Conservation (phyloP, 2,888 invertebrate species). For the Arenicola marina region DNA sequence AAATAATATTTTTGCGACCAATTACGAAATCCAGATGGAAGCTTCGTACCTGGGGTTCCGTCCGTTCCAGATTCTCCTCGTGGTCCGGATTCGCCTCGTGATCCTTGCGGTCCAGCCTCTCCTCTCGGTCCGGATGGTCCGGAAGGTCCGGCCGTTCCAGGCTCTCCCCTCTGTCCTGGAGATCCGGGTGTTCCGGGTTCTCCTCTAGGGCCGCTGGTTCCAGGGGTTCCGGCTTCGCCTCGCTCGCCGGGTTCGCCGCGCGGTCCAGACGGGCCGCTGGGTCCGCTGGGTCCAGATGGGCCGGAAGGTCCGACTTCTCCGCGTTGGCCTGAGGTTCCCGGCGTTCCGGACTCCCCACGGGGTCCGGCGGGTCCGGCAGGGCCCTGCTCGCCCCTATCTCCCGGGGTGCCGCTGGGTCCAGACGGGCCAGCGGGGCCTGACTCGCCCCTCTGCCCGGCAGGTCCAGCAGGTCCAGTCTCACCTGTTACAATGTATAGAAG, state of each 20-base stretch:
- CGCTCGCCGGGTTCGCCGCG: slow-evolving; percentile 17
- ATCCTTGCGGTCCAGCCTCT: slow-evolving; percentile 23
- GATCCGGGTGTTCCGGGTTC: slow-evolving; percentile 12
- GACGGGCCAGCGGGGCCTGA: slow-evolving; percentile 21
- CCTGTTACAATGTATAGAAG: too few relatives aligned
- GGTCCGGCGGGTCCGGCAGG: slow-evolving; percentile 12
- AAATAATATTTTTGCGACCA: too few relatives aligned
- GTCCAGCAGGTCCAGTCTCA: slow-evolving; percentile 17
- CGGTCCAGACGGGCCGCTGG: slow-evolving; percentile 3
- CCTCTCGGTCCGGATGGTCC: slow-evolving; percentile 12
- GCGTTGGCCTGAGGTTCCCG: slow-evolving; percentile 25
- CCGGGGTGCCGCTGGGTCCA: slow-evolving; percentile 17
- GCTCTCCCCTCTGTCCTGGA: slow-evolving; percentile 13
- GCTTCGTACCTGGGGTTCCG: too few relatives aligned
- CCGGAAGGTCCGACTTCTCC: slow-evolving; percentile 29
- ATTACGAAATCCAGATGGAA: too few relatives aligned
- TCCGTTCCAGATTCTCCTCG: slow-evolving; percentile 3
- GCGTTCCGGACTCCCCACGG: slow-evolving; percentile 18
- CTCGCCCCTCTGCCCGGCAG: slow-evolving; percentile 12
- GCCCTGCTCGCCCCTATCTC: slow-evolving; percentile 13
- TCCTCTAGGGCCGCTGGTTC: slow-evolving; percentile 35
- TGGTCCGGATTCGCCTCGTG: slow-evolving; percentile 11
- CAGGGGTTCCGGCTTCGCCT: slow-evolving; percentile 29
- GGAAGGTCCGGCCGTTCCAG: slow-evolving; percentile 19
- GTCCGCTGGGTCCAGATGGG: slow-evolving; percentile 22